A percentile compares a stretch with the other conserved stretches of the same genome.
phyloP scores from a whole-genome alignment of 2,888 invertebrate species.

The Lasioglossum marginatum region DNA sequence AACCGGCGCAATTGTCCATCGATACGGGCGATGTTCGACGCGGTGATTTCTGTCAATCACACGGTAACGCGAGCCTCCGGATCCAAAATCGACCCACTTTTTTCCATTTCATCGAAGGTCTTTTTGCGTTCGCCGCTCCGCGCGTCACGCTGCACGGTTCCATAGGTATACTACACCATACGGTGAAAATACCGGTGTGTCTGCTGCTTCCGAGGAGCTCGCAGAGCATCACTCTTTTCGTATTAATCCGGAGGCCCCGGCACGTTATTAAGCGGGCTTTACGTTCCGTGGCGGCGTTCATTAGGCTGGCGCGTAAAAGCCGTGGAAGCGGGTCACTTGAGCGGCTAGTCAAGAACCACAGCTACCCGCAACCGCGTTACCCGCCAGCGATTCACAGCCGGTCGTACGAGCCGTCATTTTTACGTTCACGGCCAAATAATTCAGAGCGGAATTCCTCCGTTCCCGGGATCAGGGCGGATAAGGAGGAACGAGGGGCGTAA shows the following conservation, averaged over 20 bases:
- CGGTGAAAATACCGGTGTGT: background rate
- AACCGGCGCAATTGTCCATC: slow-evolving; percentile 6
- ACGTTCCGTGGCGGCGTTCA: slow-evolving; percentile 42
- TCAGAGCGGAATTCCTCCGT: slow-evolving; percentile 23
- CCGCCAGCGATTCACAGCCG: background rate
- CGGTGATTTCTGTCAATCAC: background rate
- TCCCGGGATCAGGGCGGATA: background rate
- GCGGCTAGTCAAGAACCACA: slow-evolving; percentile 13
- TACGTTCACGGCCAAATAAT: slow-evolving; percentile 40
- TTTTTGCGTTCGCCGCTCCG: background rate
- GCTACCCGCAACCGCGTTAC: slow-evolving; percentile 2
- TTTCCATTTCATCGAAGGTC: background rate
- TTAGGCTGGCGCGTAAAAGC: slow-evolving; percentile 53
- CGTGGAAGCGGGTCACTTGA: slow-evolving; percentile 33
- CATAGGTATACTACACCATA: background rate
- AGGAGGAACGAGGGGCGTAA: background rate
- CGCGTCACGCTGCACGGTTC: background rate
- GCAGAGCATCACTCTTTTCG: background rate
- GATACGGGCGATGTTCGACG: background rate
- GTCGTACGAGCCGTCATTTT: slow-evolving; percentile 10
- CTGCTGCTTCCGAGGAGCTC: background rate
- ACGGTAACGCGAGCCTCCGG: background rate
- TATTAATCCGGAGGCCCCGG: slow-evolving; percentile 24
- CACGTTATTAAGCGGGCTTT: slow-evolving; percentile 46
- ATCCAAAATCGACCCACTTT: background rate